Base-by-base conservation (phyloP, 2,797 vertebrate genomes). In the Australoheros facetus region DNA sequence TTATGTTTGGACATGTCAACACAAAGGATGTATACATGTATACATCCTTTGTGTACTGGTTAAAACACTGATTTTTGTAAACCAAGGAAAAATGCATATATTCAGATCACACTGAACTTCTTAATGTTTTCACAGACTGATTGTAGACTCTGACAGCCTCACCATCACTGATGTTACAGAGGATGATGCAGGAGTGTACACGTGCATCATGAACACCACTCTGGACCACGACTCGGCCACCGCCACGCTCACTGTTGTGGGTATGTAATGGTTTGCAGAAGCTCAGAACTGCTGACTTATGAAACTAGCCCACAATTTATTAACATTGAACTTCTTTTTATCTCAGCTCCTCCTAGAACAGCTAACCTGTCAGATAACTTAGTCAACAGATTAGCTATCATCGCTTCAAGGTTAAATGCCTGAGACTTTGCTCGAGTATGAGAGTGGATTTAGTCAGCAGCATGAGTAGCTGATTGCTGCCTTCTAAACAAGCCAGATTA, bases 141-240 rank as follows among this genome's bases (percentile, higher is more conserved):
- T 95, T 26, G 77, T 97, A 21, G 95, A 95, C 88, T 94, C 95
- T 34, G 97, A 98, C 80, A 97, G 95, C 83, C 95, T 99, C 91
- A 97, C 94, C 85, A 96, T 99, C 86, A 89, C 84, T 16, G 96
- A 97, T 34, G 96, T 99, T 89, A 96, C 90, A 4, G 98, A 99
- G 79, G 88, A 84, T 0, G 98, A 99, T n/a, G 95, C 96, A 8
- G 98, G 98, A 17, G 94, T 93, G 5, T 99, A 99, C 91, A 99
- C 95, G 1, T 99, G 98, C 88, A 90, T 97, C 81, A 96, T 96
- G 92, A 99, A 99, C 94, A 99, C 98, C 39, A 96, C 96, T 7
- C 94, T 99, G 95, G 98, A 99, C 94, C 96, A 93, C 0, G 97
- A 97, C 85, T 97, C 97, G 4, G 97, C 98, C 94, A 98, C 96